These are phyloP conservation scores for Diaprepes abbreviatus DNA, from an alignment of 2,888 invertebrate species.

Conservation along the genomic window DNA sequence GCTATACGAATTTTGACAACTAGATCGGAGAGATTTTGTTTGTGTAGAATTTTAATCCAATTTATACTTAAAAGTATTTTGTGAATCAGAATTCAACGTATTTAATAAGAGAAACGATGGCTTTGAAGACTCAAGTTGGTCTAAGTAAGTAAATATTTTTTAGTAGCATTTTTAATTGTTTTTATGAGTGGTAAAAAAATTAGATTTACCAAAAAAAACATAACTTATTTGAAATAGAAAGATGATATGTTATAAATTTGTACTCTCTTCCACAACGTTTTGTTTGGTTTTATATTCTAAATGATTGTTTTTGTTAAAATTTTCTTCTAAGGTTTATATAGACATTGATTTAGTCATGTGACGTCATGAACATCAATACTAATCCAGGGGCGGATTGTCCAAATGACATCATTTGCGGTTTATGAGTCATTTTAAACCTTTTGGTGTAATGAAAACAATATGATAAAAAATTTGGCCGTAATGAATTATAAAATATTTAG, in stretches of 20 bases:
- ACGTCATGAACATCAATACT: constrained; percentile 62
- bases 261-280: constrained; percentile 13
- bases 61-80: neutral
- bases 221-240: too few relatives aligned
- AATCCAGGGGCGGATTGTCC: constrained; percentile 20
- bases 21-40: neutral
- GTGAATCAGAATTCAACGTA: neutral
- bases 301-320: neutral
- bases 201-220: too few relatives aligned
- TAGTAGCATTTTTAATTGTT: neutral
- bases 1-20: neutral
- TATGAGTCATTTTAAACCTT: neutral
- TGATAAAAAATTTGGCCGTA: too few relatives aligned
- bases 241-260: neutral
- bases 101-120: constrained; percentile 74
- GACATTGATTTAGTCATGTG: constrained; percentile 54
- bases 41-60: neutral
- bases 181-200: neutral
- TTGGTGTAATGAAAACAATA: too few relatives aligned
- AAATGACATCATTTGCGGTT: neutral
- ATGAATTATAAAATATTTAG: too few relatives aligned
- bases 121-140: constrained; percentile 88
- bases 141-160: constrained; percentile 80
- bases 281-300: neutral
- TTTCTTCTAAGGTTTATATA: neutral